These are phyloP conservation scores for Gonatopus flavifemur DNA, from an alignment of 1,140 invertebrate species.

Conservation along the genomic window DNA sequence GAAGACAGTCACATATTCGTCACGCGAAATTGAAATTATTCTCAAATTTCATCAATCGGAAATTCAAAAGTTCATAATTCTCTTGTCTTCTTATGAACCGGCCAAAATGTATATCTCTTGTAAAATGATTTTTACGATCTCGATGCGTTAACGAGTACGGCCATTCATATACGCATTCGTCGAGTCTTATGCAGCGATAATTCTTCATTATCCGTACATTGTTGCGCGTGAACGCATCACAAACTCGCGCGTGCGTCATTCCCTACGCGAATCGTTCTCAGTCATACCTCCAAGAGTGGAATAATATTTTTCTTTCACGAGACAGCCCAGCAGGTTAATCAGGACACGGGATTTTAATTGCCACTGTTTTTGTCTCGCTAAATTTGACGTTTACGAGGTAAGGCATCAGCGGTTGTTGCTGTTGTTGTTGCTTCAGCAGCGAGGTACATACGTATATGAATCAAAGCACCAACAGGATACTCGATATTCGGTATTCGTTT, in stretches of 20 bases:
- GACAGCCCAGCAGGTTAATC: conserved; percentile 30
- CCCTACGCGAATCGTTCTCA: too few species aligned
- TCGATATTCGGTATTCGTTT: conserved; percentile 19
- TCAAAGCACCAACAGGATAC: conserved; percentile 24
- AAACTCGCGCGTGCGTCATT: background rate
- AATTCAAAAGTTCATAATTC: too few species aligned
- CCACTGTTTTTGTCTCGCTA: conserved; percentile 24
- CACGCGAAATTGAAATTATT: too few species aligned
- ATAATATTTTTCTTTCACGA: conserved; percentile 19
- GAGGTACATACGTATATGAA: background rate
- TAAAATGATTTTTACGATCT: conserved; percentile 56
- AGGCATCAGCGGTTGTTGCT: too few species aligned
- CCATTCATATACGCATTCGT: conserved; percentile 37
- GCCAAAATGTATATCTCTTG: too few species aligned
- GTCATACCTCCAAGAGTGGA: background rate
- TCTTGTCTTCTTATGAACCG: too few species aligned
- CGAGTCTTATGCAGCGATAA: conserved; percentile 55
- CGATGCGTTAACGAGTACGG: conserved; percentile 51
- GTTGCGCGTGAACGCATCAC: conserved; percentile 33
- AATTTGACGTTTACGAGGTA: conserved; percentile 33
- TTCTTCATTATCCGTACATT: conserved; percentile 60
- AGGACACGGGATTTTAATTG: conserved; percentile 48
- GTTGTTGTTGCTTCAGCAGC: too few species aligned
- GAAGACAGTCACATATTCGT: too few species aligned
- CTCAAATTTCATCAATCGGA: too few species aligned